phyloP scores from a whole-genome alignment of 2,113 vertebrate genomes.

The Coregonus clupeaformis region DNA sequence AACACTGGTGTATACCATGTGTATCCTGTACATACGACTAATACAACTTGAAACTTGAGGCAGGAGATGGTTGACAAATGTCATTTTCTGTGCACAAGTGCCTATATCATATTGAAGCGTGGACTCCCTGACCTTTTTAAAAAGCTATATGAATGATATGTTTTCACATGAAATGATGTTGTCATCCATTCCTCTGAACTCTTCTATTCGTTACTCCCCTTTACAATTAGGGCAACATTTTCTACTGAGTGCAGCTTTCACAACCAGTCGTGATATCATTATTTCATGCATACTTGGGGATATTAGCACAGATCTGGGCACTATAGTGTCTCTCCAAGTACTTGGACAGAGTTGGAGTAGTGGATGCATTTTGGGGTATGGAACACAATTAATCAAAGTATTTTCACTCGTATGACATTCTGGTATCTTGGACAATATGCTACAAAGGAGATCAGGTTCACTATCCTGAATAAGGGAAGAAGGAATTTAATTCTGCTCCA shows the following conservation, averaged over 20 bases:
- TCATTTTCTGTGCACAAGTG: conserved; percentile 13
- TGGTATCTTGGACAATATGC: not conserved
- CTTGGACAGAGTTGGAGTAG: not conserved
- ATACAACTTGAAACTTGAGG: not conserved
- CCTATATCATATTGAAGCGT: not conserved
- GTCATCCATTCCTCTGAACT: not conserved
- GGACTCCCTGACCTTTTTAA: conserved; percentile 18
- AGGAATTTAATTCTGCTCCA: not conserved
- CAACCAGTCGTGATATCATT: no score
- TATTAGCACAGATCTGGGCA: not conserved
- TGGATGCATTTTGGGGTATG: not conserved
- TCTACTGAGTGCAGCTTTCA: not conserved
- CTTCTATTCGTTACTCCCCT: not conserved
- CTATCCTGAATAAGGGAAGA: no score
- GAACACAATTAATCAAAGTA: not conserved
- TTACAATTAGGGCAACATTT: not conserved
- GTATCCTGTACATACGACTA: no score
- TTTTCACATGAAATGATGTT: not conserved
- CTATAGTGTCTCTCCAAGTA: not conserved
- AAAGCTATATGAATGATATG: not conserved
- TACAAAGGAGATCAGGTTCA: not conserved
- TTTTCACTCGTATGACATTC: not conserved
- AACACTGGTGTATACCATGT: no score
- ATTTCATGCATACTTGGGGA: not conserved
- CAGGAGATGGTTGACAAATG: conserved; percentile 20